Conservation (phyloP, 2,888 invertebrate species). For the Hydroisotoma schaefferi region DNA sequence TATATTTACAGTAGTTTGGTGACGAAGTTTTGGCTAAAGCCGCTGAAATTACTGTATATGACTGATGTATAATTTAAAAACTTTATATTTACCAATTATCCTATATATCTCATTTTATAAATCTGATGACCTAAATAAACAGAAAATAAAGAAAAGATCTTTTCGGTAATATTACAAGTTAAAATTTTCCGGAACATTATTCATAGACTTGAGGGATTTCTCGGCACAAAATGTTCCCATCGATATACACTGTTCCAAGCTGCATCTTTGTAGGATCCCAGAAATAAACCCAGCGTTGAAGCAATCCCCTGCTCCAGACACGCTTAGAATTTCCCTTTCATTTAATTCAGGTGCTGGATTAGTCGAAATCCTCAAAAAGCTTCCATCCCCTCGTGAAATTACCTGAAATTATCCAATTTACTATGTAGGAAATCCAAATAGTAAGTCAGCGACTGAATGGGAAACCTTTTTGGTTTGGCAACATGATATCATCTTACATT, state of each 20-base stretch:
- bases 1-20: no score
- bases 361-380: constrained; percentile 40
- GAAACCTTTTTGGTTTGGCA: no score
- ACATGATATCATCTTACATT: no score
- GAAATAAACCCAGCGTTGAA: constrained; percentile 62
- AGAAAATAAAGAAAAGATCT: constrained; percentile 7
- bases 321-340: constrained; percentile 59
- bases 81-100: no score
- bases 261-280: constrained; percentile 59
- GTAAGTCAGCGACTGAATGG: no score
- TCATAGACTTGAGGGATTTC: constrained; percentile 59
- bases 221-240: constrained; percentile 64
- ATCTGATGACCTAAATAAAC: constrained; percentile 22
- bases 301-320: constrained; percentile 81
- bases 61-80: no score
- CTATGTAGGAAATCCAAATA: no score
- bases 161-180: neutral
- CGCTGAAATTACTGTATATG: no score
- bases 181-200: constrained; percentile 59
- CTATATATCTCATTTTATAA: constrained; percentile 18
- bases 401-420: constrained; percentile 9
- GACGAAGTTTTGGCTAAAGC: no score
- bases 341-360: constrained; percentile 49
- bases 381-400: constrained; percentile 6
- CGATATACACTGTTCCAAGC: constrained; percentile 61